A percentile compares a stretch with the other conserved stretches of the same genome.
These are phyloP conservation scores for Geopemphigus sp. DNA, from an alignment of 1,140 invertebrate genomes.

Conservation along the genomic window DNA sequence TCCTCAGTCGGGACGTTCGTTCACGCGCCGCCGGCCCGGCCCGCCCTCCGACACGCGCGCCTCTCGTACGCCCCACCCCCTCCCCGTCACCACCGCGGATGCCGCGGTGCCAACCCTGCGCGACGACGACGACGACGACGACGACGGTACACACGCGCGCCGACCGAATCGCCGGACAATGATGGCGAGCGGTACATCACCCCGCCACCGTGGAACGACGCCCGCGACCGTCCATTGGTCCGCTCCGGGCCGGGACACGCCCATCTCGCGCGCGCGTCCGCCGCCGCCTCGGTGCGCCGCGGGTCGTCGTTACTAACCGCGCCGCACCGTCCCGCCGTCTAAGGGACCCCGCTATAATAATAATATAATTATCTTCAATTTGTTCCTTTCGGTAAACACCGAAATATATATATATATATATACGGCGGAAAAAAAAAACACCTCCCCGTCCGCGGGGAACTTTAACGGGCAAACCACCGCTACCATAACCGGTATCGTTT, in stretches of 20 bases:
- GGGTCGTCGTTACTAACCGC: neutral
- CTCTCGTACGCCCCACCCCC: neutral
- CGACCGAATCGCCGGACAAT: conserved; percentile 34
- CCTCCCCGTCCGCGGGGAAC: neutral
- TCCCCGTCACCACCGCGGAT: too few species aligned
- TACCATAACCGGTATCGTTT: too few species aligned
- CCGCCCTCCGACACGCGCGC: conserved; percentile 7
- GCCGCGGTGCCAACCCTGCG: neutral
- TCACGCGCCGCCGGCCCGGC: conserved; percentile 25
- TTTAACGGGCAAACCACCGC: too few species aligned
- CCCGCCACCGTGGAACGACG: too few species aligned
- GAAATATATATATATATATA: neutral
- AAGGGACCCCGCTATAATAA: neutral
- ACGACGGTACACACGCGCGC: too few species aligned
- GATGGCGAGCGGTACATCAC: conserved; percentile 37
- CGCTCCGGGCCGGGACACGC: conserved; percentile 17
- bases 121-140: too few species aligned
- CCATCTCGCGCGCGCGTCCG: neutral
- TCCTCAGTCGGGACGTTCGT: neutral
- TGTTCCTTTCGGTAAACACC: conserved; percentile 25
- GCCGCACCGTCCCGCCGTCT: conserved; percentile 8
- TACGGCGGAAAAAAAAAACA: too few species aligned
- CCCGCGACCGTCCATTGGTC: conserved; percentile 10
- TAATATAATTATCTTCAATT: conserved; percentile 47
- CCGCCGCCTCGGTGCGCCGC: neutral